phyloP scores from a whole-genome alignment of 2,888 invertebrate genomes.

The Teinopalpus imperialis region DNA sequence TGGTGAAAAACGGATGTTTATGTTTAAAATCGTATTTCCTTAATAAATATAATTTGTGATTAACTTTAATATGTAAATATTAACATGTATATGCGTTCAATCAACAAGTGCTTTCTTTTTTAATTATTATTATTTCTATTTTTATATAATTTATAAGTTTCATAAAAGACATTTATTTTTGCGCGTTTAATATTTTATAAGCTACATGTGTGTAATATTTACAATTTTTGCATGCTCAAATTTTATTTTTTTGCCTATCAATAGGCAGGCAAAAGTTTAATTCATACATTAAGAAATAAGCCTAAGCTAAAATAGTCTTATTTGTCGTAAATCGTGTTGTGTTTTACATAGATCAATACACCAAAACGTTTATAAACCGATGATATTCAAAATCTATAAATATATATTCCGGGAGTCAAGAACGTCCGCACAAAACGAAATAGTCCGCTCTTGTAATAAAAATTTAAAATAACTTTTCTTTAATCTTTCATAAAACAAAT shows the following conservation, averaged over 20 bases:
- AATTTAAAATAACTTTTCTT: too few relatives aligned
- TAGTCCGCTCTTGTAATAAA: too few relatives aligned
- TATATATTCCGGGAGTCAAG: too few relatives aligned
- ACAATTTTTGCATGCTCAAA: slow-evolving; percentile 20
- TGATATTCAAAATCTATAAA: too few relatives aligned
- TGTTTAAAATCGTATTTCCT: too few relatives aligned
- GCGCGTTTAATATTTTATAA: not conserved
- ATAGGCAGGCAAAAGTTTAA: slow-evolving; percentile 2
- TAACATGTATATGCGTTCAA: not conserved
- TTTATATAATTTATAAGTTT: slow-evolving; percentile 3
- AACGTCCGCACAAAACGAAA: too few relatives aligned
- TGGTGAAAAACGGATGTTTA: too few relatives aligned
- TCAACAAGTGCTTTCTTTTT: not conserved
- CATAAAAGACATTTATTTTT: slow-evolving; percentile 21
- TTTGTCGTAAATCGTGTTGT: not conserved
- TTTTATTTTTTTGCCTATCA: slow-evolving; percentile 7
- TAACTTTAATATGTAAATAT: slow-evolving; percentile 14
- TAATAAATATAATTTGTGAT: slow-evolving; percentile 1
- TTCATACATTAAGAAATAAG: not conserved
- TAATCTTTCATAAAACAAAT: too few relatives aligned
- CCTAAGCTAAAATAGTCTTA: not conserved
- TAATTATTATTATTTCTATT: not conserved
- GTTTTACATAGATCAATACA: not conserved
- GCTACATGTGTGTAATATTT: slow-evolving; percentile 5
- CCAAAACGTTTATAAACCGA: not conserved